phyloP scores from a whole-genome alignment of 1,140 invertebrate species.

The Atta colombica region DNA sequence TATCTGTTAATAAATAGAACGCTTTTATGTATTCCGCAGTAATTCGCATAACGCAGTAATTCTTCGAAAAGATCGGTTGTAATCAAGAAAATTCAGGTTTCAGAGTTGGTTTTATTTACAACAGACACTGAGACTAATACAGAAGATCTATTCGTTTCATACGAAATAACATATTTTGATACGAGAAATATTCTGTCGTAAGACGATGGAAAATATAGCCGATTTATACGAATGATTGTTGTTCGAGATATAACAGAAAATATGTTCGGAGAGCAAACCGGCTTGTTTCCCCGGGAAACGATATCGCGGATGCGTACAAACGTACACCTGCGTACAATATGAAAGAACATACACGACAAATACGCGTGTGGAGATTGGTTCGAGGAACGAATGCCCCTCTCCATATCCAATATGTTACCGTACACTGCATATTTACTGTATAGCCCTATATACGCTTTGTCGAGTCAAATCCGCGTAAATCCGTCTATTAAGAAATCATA shows the following conservation, averaged over 20 bases:
- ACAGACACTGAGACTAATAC: constrained; percentile 35
- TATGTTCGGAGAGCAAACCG: neutral
- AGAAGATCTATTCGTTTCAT: constrained; percentile 33
- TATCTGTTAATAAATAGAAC: constrained; percentile 1
- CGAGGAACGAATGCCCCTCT: constrained; percentile 15
- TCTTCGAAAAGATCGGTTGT: neutral
- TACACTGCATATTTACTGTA: constrained; percentile 10
- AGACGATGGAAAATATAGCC: neutral
- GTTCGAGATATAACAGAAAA: neutral
- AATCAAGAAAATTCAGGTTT: constrained; percentile 6
- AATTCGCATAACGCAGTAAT: neutral
- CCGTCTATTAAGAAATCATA: neutral
- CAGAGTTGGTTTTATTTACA: constrained; percentile 48
- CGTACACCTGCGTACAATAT: constrained; percentile 25
- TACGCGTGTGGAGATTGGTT: constrained; percentile 10
- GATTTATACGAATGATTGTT: neutral
- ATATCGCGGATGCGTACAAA: constrained; percentile 15
- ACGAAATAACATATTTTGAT: constrained; percentile 43
- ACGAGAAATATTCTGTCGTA: neutral
- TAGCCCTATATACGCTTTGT: constrained; percentile 12
- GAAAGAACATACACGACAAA: constrained; percentile 34
- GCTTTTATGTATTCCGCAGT: neutral
- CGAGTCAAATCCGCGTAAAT: neutral
- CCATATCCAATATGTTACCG: neutral
- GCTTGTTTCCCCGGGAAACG: neutral